phyloP scores from a whole-genome alignment of 2,888 invertebrate species.

The Ethmia dodecea region DNA sequence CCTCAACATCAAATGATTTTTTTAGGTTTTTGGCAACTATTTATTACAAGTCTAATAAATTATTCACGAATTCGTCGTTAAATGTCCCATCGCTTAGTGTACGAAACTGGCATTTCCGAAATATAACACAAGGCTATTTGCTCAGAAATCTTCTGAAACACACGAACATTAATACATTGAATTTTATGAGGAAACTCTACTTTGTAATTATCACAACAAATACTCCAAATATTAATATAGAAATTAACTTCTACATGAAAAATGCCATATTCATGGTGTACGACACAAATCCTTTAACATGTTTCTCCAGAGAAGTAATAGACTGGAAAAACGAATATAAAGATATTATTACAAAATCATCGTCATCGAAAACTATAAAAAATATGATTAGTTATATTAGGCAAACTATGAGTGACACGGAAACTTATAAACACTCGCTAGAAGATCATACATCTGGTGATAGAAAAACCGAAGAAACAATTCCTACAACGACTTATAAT shows the following conservation, averaged over 20 bases:
- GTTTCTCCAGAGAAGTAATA: constrained; percentile 16
- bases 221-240: constrained; percentile 19
- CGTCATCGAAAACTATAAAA: too few species aligned
- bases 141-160: constrained; percentile 26
- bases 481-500: too few species aligned
- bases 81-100: constrained; percentile 15
- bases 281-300: constrained; percentile 9
- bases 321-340: constrained; percentile 22
- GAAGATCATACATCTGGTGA: not conserved
- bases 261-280: constrained; percentile 17
- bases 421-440: too few species aligned
- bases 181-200: constrained; percentile 28
- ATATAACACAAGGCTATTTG: constrained; percentile 29
- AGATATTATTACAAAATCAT: not conserved
- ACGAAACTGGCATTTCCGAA: constrained; percentile 30
- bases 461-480: too few species aligned
- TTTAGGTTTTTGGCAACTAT: constrained; percentile 5
- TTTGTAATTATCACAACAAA: constrained; percentile 29
- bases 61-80: not conserved
- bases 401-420: too few species aligned
- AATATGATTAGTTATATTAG: too few species aligned
- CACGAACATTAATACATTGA: constrained; percentile 24
- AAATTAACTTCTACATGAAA: constrained; percentile 24
- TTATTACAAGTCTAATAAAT: not conserved
- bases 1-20: constrained; percentile 2